Conservation (phyloP, 2,113 vertebrate genomes). For the Nymphicus hollandicus region DNA sequence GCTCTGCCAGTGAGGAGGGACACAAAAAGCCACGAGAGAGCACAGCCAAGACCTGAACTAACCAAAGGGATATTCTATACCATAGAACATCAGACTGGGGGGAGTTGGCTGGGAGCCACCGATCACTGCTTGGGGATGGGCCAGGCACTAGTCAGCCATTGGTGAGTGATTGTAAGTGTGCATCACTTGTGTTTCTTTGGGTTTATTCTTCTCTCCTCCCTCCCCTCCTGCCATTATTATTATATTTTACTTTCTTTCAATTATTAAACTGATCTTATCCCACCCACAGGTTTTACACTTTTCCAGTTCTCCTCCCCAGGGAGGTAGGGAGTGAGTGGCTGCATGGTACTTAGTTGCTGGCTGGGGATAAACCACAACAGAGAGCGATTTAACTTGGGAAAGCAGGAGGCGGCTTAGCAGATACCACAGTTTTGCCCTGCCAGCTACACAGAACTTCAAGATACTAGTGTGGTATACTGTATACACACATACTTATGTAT, state of each 20-base stretch:
- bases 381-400: background rate
- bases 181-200: background rate
- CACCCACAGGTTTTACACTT: background rate
- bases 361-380: background rate
- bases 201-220: background rate
- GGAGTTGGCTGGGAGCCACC: background rate
- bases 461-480: background rate
- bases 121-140: background rate
- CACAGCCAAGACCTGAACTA: background rate
- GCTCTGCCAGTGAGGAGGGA: background rate
- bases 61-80: background rate
- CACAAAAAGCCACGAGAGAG: background rate
- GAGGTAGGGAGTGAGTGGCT: background rate
- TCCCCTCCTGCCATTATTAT: background rate
- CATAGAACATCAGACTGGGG: background rate
- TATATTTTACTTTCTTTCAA: background rate
- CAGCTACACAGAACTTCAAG: background rate
- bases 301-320: background rate
- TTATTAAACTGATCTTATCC: background rate
- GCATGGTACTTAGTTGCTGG: background rate
- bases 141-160: background rate
- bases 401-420: background rate
- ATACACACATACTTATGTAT: fast-evolving
- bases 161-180: background rate
- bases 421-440: background rate